Percentiles rank a stretch among this genome's conserved stretches.
These are phyloP conservation scores for Apeira syringaria DNA, from an alignment of 2,888 invertebrate species.

Conservation along the genomic window DNA sequence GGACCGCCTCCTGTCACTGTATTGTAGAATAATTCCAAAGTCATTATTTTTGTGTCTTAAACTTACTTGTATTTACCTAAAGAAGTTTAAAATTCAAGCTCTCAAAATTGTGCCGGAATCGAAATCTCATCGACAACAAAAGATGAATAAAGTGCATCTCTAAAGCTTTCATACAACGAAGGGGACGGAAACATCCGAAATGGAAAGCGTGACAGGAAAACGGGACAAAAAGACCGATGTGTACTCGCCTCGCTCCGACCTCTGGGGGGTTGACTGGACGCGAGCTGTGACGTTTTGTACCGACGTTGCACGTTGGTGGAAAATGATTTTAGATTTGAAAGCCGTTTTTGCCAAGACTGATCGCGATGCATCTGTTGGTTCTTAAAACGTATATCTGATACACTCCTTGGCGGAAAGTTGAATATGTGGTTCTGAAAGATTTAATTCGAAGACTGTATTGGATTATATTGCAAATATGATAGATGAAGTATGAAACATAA, in stretches of 20 bases:
- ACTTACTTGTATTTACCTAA: too few relatives aligned
- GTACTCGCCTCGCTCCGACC: conserved; percentile 53
- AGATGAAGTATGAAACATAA: too few relatives aligned
- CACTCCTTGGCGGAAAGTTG: too few relatives aligned
- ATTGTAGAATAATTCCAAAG: too few relatives aligned
- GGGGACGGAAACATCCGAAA: conserved; percentile 56
- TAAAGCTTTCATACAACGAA: conserved; percentile 29
- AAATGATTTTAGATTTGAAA: conserved; percentile 28
- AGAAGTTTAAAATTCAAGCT: too few relatives aligned
- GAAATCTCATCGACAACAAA: background rate
- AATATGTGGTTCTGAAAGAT: too few relatives aligned
- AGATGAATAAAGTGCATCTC: conserved; percentile 14
- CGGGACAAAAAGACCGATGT: conserved; percentile 63
- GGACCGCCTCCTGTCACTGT: too few relatives aligned
- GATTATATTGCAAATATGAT: too few relatives aligned
- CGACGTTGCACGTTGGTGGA: conserved; percentile 27
- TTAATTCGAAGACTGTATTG: too few relatives aligned
- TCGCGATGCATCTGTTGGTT: conserved; percentile 23
- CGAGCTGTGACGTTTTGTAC: conserved; percentile 29
- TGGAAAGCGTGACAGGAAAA: conserved; percentile 69
- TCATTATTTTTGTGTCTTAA: too few relatives aligned
- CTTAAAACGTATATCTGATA: conserved; percentile 14
- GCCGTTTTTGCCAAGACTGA: conserved; percentile 20
- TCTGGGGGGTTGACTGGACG: conserved; percentile 47
- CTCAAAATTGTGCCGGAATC: too few relatives aligned